These are phyloP conservation scores for Pseudeuparius sepicola DNA, from an alignment of 2,888 invertebrate genomes.

Conservation along the genomic window DNA sequence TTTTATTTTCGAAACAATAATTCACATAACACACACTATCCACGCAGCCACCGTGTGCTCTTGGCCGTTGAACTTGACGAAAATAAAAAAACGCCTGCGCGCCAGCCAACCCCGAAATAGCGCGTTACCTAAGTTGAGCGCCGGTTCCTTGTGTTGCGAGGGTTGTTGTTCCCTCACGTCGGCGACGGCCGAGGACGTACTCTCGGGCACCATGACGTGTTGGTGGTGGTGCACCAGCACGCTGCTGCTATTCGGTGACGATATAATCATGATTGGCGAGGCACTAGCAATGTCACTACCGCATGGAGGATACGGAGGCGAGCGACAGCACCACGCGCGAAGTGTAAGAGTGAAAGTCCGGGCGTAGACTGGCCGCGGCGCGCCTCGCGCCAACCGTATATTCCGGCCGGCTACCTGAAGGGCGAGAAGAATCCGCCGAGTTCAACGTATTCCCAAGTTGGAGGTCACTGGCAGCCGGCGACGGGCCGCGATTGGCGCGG, in stretches of 20 bases:
- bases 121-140: constrained; percentile 59
- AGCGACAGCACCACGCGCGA: constrained; percentile 19
- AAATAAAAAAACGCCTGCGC: too few relatives aligned
- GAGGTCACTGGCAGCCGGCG: constrained; percentile 71
- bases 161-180: constrained; percentile 17
- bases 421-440: constrained; percentile 44
- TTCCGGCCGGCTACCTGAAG: constrained; percentile 39
- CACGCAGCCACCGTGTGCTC: too few relatives aligned
- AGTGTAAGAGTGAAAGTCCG: constrained; percentile 39
- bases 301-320: constrained; percentile 8
- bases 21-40: too few relatives aligned
- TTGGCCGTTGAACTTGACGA: too few relatives aligned
- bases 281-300: too few relatives aligned
- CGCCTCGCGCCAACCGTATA: too few relatives aligned
- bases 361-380: constrained; percentile 37
- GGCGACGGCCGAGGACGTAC: constrained; percentile 28
- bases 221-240: constrained; percentile 41
- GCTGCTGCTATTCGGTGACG: constrained; percentile 59
- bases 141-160: constrained; percentile 49
- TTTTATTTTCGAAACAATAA: too few relatives aligned
- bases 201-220: constrained; percentile 43
- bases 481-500: constrained; percentile 32
- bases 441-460: constrained; percentile 72
- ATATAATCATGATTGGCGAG: constrained; percentile 46
- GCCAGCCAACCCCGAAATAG: too few relatives aligned